Conservation (phyloP, 2,113 vertebrate genomes). For the Podarcis raffonei region DNA sequence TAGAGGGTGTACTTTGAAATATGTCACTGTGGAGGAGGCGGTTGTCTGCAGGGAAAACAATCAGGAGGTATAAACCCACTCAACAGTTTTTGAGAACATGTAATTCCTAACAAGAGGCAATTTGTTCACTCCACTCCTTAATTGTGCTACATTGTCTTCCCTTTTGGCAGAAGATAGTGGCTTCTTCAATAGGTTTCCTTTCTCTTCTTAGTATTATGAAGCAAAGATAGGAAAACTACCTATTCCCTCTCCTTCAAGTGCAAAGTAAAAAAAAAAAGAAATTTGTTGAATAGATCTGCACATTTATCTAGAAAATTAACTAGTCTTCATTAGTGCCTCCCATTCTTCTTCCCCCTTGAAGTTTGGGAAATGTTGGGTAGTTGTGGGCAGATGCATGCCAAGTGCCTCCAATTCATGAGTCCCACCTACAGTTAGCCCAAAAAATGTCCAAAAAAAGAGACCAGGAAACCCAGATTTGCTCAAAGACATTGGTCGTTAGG, state of each 20-base stretch:
- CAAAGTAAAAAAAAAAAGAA: not conserved
- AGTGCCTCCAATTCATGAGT: no score
- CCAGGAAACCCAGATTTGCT: no score
- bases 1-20: not conserved
- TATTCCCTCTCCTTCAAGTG: not conserved
- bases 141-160: not conserved
- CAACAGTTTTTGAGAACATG: not conserved
- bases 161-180: not conserved
- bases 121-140: not conserved
- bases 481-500: no score
- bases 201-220: fast-evolving
- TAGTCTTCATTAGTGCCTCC: not conserved
- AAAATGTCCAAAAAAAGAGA: no score
- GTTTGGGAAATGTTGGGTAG: no score
- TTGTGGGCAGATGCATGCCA: no score
- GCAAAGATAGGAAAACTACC: not conserved
- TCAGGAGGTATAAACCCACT: not conserved
- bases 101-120: not conserved
- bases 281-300: not conserved
- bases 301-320: not conserved
- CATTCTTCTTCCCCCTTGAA: not conserved
- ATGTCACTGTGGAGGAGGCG: not conserved
- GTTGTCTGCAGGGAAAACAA: not conserved
- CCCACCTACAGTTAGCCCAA: no score
- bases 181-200: not conserved